Conservation (phyloP, 2,888 invertebrate species). For the Tipula helvola region DNA sequence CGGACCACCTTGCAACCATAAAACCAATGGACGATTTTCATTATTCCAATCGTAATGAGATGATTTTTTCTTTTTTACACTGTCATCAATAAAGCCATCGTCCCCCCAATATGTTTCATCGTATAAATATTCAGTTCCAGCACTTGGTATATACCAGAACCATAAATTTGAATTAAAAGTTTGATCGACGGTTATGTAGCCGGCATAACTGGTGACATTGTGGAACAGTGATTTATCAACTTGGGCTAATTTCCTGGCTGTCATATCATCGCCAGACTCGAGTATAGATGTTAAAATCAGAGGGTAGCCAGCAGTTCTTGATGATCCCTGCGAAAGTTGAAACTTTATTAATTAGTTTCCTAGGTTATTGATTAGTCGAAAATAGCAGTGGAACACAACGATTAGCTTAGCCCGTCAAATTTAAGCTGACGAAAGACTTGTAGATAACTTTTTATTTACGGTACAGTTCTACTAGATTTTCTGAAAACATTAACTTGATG, state of each 20-base stretch:
- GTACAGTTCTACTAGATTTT: no score
- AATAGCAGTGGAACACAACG: no score
- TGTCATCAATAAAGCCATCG: conserved; percentile 35
- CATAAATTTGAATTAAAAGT: conserved; percentile 60
- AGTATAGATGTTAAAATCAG: conserved; percentile 36
- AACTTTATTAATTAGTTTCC: background rate
- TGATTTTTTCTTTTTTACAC: background rate
- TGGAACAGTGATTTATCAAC: conserved; percentile 25
- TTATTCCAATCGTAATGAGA: conserved; percentile 25
- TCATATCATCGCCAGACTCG: conserved; percentile 22
- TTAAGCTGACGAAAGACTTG: no score
- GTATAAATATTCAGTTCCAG: conserved; percentile 31
- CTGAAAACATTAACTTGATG: no score
- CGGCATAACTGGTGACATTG: conserved; percentile 39
- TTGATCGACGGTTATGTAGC: conserved; percentile 58
- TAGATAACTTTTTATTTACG: no score
- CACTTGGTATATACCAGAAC: conserved; percentile 71
- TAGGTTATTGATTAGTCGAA: no score
- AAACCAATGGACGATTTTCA: conserved; percentile 41
- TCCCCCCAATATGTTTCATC: conserved; percentile 32
- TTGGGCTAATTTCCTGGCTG: conserved; percentile 22
- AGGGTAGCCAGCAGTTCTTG: background rate
- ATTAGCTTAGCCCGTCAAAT: no score
- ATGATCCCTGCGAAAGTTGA: background rate
- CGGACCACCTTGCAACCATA: conserved; percentile 49